Evolutionary conservation across 1,140 invertebrate species (phyloP), one percentile per base, ranked within the genome.

Genomic region (Meloidogyne floridensis): DNA sequence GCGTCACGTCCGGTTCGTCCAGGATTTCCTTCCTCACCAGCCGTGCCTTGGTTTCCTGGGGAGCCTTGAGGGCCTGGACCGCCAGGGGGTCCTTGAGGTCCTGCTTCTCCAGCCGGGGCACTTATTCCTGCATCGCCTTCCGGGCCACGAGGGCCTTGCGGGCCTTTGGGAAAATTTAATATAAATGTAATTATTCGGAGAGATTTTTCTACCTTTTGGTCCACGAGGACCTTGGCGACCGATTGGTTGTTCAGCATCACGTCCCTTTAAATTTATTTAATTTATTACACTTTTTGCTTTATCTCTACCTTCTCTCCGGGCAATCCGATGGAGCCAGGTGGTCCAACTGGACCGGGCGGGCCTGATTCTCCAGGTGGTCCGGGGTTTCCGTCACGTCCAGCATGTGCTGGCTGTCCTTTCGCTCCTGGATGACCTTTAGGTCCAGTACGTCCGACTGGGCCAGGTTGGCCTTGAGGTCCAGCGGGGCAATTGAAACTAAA

Each of bases 401-500:
- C 77, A 10, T 84, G 69, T 47, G 89, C 87, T 11, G 85, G 73
- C 15, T 84, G 86, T 72, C 87, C 87, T 51, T 87, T 84, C 53
- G 87, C 80, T 72, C 87, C 87, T 32, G 81, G 72, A 80, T 90
- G 84, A 75, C 87, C 87, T 75, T 88, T 83, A 54, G 84, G 81
- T 79, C 87, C 87, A 75, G 88, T 84, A 2, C 89, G 81, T 59
- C 87, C 87, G 42, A 89, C 82, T 51, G 89, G 87, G 54, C 87
- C 87, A 32, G 88, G 86, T 53, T 81, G 73, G 53, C 87, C 87
- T 80, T 81, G 81, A 43, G 86, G 82, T 74, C 87, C 87, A 71
- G 87, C 81, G 18, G 87, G 87, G 71, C 86, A 87, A 83, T 89
- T 75, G 81, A 88, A 87, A 51, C 81, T 75, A 20, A 51, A 51